Conservation (phyloP, 2,797 vertebrate genomes). For the Phaenicophaeus curvirostris region DNA sequence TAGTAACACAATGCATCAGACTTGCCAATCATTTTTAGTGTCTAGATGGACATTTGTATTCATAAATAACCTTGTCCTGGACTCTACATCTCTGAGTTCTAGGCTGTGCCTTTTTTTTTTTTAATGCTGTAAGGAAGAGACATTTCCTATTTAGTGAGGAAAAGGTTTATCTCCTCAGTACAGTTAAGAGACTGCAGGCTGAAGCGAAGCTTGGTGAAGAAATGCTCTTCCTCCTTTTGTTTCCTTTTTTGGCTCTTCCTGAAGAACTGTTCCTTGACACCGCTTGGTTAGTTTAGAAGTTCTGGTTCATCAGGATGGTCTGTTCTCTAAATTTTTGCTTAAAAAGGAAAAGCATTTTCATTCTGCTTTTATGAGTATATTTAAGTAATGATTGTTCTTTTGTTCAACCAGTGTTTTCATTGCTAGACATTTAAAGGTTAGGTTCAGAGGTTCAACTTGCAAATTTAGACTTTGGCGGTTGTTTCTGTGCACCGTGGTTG, state of each 20-base stretch:
- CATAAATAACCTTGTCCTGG: not conserved
- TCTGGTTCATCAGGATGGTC: not conserved
- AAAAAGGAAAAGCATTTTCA: slow-evolving; percentile 34
- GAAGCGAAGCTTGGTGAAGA: not conserved
- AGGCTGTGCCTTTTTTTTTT: not conserved
- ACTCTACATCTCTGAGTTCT: not conserved
- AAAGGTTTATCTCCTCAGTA: not conserved
- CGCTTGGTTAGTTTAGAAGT: slow-evolving; percentile 5
- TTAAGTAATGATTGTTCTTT: not conserved
- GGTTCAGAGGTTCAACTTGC: not conserved
- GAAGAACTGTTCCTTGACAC: not conserved
- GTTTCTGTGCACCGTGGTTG: not conserved
- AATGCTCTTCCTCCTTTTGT: slow-evolving; percentile 6
- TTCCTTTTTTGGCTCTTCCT: slow-evolving; percentile 4
- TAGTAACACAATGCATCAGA: not conserved
- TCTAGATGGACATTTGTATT: not conserved
- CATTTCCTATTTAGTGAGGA: not conserved
- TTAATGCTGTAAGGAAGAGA: not conserved
- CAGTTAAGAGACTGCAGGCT: not conserved
- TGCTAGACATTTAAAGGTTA: not conserved
- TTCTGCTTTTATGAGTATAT: not conserved
- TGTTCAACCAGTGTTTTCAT: not conserved
- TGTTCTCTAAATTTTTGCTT: slow-evolving; percentile 10
- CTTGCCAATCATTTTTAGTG: not conserved
- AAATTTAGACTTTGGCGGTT: rapidly evolving